phyloP scores from a whole-genome alignment of 2,113 vertebrate species.

The Campylorhamphus procurvoides region DNA sequence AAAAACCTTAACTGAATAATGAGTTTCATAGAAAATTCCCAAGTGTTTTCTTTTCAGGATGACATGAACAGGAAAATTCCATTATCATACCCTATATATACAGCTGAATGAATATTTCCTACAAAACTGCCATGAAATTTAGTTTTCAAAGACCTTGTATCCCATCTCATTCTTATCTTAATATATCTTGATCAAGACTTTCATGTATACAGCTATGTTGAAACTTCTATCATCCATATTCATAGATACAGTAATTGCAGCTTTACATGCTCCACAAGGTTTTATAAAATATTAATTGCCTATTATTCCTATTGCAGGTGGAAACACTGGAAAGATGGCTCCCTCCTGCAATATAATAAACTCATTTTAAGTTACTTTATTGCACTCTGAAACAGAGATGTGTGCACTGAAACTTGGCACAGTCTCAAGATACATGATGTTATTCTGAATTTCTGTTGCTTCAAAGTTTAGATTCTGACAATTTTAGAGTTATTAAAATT shows the following conservation, averaged over 20 bases:
- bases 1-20: not conserved
- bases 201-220: not conserved
- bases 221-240: slow-evolving; percentile 67
- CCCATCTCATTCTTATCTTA: slow-evolving; percentile 1
- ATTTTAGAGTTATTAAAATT: not conserved
- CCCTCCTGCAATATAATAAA: slow-evolving; percentile 1
- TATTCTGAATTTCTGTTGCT: not conserved
- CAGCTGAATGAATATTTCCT: not conserved
- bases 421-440: fast-evolving
- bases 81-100: not conserved
- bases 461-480: not conserved
- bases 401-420: not conserved
- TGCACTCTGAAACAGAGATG: not conserved
- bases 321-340: not conserved
- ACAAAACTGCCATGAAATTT: not conserved
- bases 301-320: slow-evolving; percentile 56
- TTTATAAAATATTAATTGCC: slow-evolving; percentile 72
- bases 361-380: not conserved
- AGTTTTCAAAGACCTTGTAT: not conserved
- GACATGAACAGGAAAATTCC: not conserved
- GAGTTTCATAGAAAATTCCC: not conserved
- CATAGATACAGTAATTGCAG: slow-evolving; percentile 63
- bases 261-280: slow-evolving; percentile 47
- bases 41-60: not conserved
- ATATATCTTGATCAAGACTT: slow-evolving; percentile 27